Percentiles rank a stretch among this genome's conserved stretches.
Evolutionary conservation across 2,888 invertebrate species (phyloP).

Genomic region (Drosophila ustulata): DNA sequence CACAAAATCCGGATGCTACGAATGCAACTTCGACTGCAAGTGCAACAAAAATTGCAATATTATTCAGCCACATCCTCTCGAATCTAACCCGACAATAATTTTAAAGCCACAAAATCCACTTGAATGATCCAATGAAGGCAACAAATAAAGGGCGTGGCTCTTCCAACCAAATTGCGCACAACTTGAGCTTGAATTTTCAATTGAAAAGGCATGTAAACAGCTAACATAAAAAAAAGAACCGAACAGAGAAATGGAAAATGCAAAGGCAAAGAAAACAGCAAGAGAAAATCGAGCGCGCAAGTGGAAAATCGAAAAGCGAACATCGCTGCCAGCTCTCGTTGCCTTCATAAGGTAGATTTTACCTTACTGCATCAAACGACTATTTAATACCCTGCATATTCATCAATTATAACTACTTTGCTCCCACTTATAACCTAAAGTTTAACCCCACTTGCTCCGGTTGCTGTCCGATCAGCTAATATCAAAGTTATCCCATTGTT

Average conservation of each 20-base stretch:
- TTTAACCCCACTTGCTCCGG: background rate
- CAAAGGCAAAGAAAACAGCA: conserved; percentile 3
- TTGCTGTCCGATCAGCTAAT: background rate
- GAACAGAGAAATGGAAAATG: conserved; percentile 7
- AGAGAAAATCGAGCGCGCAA: conserved; percentile 41
- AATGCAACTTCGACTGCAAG: conserved; percentile 17
- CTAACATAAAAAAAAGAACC: conserved; percentile 23
- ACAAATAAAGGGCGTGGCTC: conserved; percentile 45
- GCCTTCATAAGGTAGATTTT: conserved; percentile 3
- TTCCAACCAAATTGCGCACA: conserved; percentile 60
- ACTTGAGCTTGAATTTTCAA: conserved; percentile 64
- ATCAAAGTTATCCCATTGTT: conserved; percentile 6
- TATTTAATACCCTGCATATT: background rate
- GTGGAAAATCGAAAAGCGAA: conserved; percentile 56
- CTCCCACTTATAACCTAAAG: background rate
- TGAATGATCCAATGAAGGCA: background rate
- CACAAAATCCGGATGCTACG: conserved; percentile 44
- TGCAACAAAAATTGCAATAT: conserved; percentile 25
- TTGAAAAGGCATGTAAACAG: conserved; percentile 52
- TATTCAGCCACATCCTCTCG: conserved; percentile 58
- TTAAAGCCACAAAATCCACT: conserved; percentile 65
- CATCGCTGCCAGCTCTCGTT: background rate
- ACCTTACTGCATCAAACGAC: background rate
- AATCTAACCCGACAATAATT: conserved; percentile 67
- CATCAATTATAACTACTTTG: background rate